Evolutionary conservation across 2,113 vertebrate species (phyloP).

Genomic region (Rhombomys opimus): DNA sequence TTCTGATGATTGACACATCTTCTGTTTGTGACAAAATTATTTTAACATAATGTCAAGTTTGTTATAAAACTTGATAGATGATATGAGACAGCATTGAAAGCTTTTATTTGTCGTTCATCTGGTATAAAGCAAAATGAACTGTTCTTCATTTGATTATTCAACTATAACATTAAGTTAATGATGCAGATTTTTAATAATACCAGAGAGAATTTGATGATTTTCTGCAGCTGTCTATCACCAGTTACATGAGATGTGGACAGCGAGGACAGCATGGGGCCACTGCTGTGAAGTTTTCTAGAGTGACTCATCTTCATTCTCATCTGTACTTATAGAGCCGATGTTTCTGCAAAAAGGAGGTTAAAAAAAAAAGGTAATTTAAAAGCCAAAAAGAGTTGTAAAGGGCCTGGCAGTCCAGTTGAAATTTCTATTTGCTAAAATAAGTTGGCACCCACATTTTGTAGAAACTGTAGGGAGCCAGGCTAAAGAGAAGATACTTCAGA

Average conservation of each 20-base stretch:
- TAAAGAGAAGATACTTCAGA: too few species aligned
- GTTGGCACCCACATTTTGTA: neutral
- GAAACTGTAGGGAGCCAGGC: too few species aligned
- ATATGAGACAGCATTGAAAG: neutral
- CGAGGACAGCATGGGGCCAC: neutral
- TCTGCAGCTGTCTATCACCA: neutral
- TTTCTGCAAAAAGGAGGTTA: neutral
- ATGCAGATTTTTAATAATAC: neutral
- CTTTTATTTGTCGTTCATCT: neutral
- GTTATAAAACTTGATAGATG: neutral
- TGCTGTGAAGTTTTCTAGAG: neutral
- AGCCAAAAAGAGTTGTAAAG: neutral
- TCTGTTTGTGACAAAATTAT: neutral
- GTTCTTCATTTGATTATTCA: neutral
- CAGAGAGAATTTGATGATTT: neutral
- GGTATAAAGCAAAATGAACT: neutral
- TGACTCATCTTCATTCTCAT: neutral
- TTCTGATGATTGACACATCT: neutral
- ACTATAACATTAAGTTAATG: neutral
- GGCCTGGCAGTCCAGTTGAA: neutral
- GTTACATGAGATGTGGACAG: neutral
- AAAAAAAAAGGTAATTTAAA: neutral
- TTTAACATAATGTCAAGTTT: neutral
- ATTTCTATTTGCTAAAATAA: neutral
- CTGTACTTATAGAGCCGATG: neutral